Conservation (phyloP, 2,113 vertebrate species). For the Oreotrochilus melanogaster region DNA sequence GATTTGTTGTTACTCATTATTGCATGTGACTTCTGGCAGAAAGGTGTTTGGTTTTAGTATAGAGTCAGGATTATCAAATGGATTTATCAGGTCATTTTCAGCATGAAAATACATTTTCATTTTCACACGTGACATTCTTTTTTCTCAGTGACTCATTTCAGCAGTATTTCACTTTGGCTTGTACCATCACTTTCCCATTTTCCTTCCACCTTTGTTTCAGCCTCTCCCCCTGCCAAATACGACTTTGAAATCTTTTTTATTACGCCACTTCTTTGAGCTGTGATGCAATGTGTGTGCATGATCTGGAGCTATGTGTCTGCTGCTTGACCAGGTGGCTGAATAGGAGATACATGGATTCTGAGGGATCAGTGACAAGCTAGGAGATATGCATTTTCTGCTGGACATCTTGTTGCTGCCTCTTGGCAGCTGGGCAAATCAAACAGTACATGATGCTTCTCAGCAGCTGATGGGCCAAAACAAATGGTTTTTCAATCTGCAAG, state of each 20-base stretch:
- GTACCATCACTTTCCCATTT: background rate
- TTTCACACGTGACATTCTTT: background rate
- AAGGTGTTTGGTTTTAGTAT: background rate
- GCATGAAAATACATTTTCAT: background rate
- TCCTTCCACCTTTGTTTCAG: background rate
- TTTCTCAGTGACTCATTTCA: background rate
- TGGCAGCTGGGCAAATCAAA: slow-evolving; percentile 70
- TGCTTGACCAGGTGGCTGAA: slow-evolving; percentile 33
- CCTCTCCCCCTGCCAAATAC: background rate
- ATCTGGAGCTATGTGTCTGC: background rate
- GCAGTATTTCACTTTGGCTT: background rate
- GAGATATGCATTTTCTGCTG: slow-evolving; percentile 34
- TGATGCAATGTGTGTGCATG: background rate
- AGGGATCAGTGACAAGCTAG: slow-evolving; percentile 32
- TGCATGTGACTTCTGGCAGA: background rate
- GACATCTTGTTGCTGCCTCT: slow-evolving; percentile 63
- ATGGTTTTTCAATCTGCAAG: slow-evolving; percentile 60
- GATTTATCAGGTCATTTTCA: background rate
- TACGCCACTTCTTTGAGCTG: background rate
- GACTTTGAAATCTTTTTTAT: background rate
- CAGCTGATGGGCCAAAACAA: slow-evolving; percentile 71
- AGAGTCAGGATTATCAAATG: background rate
- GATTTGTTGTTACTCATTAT: background rate
- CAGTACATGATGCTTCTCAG: slow-evolving; percentile 66
- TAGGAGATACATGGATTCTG: background rate